Conservation (phyloP, 2,797 vertebrate species). For the Glossophaga mutica region DNA sequence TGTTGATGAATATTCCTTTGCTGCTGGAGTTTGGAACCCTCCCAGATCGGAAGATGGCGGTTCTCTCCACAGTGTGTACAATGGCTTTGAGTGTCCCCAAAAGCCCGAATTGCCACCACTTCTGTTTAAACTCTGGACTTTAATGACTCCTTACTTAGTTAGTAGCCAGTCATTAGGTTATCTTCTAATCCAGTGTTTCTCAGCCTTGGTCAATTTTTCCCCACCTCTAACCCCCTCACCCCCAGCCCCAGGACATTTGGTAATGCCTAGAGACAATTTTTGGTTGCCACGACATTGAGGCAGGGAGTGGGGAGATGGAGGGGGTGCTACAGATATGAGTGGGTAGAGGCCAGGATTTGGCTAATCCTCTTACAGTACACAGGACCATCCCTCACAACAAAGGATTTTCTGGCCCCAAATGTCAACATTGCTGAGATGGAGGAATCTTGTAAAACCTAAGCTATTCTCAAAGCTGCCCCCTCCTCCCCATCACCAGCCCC, state of each 20-base stretch:
- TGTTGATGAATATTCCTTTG: not conserved
- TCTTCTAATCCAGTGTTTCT: not conserved
- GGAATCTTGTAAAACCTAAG: not conserved
- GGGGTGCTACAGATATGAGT: fast-evolving
- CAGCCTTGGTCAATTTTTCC: not conserved
- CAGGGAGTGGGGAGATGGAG: too few species aligned
- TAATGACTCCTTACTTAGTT: not conserved
- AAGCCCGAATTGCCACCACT: not conserved
- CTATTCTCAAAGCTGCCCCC: not conserved
- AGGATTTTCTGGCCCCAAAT: not conserved
- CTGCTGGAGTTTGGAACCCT: not conserved
- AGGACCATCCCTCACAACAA: not conserved
- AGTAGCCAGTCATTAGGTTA: not conserved
- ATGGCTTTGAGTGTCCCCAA: not conserved
- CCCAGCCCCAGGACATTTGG: not conserved
- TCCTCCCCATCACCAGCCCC: not conserved
- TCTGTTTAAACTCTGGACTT: not conserved
- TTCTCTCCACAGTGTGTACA: not conserved
- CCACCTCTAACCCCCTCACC: too few species aligned
- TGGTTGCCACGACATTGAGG: not conserved
- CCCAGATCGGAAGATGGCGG: not conserved
- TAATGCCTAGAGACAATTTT: not conserved
- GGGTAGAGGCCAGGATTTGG: not conserved
- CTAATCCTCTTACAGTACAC: not conserved
- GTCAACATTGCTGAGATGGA: not conserved